Percentiles rank a stretch among this genome's conserved stretches.
Evolutionary conservation across 2,113 vertebrate genomes (phyloP).

Genomic region (Syngnathoides biaculeatus): DNA sequence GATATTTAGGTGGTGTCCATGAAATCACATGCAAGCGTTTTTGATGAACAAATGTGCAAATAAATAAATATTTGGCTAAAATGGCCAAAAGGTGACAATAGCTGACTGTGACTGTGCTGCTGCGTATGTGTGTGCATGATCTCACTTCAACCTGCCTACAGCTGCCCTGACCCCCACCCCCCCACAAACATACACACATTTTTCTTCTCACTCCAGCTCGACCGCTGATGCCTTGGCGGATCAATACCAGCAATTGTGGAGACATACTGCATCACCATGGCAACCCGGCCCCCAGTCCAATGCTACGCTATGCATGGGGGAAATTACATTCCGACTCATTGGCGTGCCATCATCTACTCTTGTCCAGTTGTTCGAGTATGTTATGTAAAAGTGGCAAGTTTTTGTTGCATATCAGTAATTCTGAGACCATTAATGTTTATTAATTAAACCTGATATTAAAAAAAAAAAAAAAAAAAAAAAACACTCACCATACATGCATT

Average conservation of each 20-base stretch:
- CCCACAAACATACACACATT: conserved; percentile 38
- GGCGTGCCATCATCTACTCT: conserved; percentile 22
- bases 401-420: neutral
- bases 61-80: neutral
- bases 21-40: neutral
- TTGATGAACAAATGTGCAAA: neutral
- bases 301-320: conserved; percentile 26
- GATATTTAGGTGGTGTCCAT: neutral
- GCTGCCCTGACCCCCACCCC: conserved; percentile 14
- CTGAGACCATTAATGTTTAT: neutral
- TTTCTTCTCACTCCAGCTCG: conserved; percentile 86
- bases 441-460: neutral
- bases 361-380: conserved; percentile 2
- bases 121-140: conserved; percentile 18
- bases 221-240: conserved; percentile 93
- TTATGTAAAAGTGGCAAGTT: neutral
- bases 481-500: too few relatives aligned
- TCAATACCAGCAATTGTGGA: conserved; percentile 99
- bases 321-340: conserved; percentile 59
- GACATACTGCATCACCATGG: conserved; percentile 97
- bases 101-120: neutral
- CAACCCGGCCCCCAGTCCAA: conserved; percentile 94
- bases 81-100: neutral
- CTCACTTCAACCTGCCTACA: conserved; percentile 32
- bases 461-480: too few relatives aligned